These are phyloP conservation scores for Theocolax elegans DNA, from an alignment of 1,140 invertebrate species.

Conservation along the genomic window DNA sequence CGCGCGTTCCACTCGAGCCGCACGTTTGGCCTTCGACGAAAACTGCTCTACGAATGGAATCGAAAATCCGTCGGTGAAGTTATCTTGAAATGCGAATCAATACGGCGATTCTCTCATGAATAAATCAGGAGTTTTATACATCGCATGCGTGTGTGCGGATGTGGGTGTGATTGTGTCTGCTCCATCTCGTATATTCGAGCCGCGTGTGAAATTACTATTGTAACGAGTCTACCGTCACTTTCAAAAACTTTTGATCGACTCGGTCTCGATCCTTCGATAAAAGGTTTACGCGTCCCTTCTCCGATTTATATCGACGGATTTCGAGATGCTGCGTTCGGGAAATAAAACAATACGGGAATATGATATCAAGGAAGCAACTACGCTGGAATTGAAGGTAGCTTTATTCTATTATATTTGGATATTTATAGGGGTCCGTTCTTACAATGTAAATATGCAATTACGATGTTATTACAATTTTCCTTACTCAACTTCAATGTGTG, in stretches of 20 bases:
- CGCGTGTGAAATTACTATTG: constrained; percentile 30
- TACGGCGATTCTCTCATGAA: constrained; percentile 43
- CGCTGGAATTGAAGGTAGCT: no score
- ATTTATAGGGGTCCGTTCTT: no score
- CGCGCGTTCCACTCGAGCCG: constrained; percentile 23
- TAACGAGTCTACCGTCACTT: constrained; percentile 11
- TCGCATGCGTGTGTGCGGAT: neutral
- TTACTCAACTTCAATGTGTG: no score
- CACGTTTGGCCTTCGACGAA: constrained; percentile 33
- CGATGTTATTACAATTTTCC: no score
- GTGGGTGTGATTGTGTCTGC: no score
- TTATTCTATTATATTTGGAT: no score
- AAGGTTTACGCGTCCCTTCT: neutral
- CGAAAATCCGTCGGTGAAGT: constrained; percentile 35
- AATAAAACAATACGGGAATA: no score
- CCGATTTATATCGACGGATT: neutral
- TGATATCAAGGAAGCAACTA: no score
- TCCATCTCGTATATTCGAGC: constrained; percentile 2
- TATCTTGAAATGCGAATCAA: constrained; percentile 43
- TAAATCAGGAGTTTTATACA: constrained; percentile 40
- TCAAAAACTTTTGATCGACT: constrained; percentile 31
- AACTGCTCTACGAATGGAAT: constrained; percentile 37
- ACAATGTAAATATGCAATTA: no score
- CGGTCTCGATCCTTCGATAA: neutral
- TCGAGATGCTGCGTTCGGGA: no score